phyloP scores from a whole-genome alignment of 2,888 invertebrate species.

The Sarcophaga subvicina region DNA sequence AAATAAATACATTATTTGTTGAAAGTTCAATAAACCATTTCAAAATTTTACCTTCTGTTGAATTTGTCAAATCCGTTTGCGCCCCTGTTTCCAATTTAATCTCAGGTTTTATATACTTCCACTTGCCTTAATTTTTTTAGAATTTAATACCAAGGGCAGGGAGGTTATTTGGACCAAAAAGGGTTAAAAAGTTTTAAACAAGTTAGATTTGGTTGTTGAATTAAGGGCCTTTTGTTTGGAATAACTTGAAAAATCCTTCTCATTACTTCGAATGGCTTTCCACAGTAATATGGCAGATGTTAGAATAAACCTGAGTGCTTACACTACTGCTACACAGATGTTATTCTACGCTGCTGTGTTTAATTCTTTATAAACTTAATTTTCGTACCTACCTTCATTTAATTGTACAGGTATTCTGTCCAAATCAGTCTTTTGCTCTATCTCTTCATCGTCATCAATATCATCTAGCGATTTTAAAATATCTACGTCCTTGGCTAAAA shows the following conservation, averaged over 20 bases:
- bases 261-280: background rate
- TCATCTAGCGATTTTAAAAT: slow-evolving; percentile 77
- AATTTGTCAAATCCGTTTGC: slow-evolving; percentile 1
- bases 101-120: slow-evolving; percentile 69
- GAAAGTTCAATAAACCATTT: background rate
- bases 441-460: slow-evolving; percentile 76
- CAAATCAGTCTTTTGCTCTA: slow-evolving; percentile 76
- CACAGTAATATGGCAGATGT: slow-evolving; percentile 25
- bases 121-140: slow-evolving; percentile 61
- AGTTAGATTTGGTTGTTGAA: slow-evolving; percentile 5
- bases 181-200: background rate
- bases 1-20: background rate
- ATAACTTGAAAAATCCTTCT: slow-evolving; percentile 1
- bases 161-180: slow-evolving; percentile 17
- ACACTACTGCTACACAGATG: slow-evolving; percentile 19
- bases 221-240: background rate
- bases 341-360: slow-evolving; percentile 25
- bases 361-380: background rate
- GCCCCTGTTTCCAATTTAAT: slow-evolving; percentile 57
- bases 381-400: slow-evolving; percentile 75
- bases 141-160: slow-evolving; percentile 7
- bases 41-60: slow-evolving; percentile 55
- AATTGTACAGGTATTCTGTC: slow-evolving; percentile 78
- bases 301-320: slow-evolving; percentile 30
- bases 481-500: slow-evolving; percentile 71